These are phyloP conservation scores for Lampris incognitus DNA, from an alignment of 2,113 vertebrate genomes.

Conservation along the genomic window DNA sequence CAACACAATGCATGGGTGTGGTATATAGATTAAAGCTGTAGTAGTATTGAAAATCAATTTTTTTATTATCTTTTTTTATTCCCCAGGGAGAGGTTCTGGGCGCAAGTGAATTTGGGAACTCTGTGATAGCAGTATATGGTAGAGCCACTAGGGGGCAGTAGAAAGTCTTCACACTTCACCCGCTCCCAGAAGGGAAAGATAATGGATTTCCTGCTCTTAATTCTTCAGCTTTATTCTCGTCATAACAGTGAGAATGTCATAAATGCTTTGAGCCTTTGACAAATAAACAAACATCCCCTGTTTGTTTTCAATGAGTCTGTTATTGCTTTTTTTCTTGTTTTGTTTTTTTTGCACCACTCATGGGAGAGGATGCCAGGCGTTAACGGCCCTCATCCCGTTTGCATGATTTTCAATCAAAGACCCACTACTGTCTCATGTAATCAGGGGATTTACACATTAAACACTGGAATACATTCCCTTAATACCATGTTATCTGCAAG, in stretches of 20 bases:
- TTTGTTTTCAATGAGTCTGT: conserved; percentile 6
- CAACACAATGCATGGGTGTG: too few relatives aligned
- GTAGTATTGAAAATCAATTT: neutral
- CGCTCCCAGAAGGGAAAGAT: conserved; percentile 19
- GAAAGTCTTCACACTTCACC: conserved; percentile 32
- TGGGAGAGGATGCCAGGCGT: too few relatives aligned
- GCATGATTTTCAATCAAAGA: neutral
- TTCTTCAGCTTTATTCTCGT: neutral
- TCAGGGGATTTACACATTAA: conserved; percentile 8
- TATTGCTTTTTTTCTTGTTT: conserved; percentile 6
- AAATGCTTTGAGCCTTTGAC: neutral
- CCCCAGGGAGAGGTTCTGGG: neutral
- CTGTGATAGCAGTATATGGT: neutral
- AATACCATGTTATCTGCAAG: neutral
- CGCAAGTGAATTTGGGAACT: neutral
- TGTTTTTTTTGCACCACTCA: too few relatives aligned
- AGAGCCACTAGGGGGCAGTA: conserved; percentile 69
- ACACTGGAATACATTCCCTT: conserved; percentile 12
- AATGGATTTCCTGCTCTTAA: conserved; percentile 2
- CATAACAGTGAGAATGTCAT: conserved; percentile 27
- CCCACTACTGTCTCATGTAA: neutral
- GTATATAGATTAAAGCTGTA: too few relatives aligned
- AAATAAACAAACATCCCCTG: conserved; percentile 34
- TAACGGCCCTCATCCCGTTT: neutral
- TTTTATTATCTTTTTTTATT: neutral